Conservation (phyloP, 2,113 vertebrate species). For the Limnothrissa miodon region DNA sequence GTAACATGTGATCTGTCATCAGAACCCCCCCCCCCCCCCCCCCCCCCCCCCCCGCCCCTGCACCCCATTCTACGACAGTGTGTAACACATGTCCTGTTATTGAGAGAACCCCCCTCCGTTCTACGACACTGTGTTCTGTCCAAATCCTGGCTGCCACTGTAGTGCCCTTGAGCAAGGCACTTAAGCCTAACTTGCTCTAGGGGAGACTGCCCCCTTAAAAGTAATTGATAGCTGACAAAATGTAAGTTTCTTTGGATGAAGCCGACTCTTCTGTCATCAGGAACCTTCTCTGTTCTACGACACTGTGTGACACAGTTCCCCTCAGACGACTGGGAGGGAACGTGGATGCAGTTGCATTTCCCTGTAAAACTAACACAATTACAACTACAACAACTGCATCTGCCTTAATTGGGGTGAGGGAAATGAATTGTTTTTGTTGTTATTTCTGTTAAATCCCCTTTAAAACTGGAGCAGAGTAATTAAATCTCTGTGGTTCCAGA, state of each 20-base stretch:
- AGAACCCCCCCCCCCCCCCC: no score
- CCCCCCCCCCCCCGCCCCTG: no score
- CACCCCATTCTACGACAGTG: no score
- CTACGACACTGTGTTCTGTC: no score
- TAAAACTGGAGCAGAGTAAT: conserved; percentile 29
- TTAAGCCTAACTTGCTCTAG: no score
- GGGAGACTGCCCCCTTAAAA: no score
- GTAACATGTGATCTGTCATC: no score
- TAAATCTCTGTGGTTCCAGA: conserved; percentile 28
- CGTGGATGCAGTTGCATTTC: conserved; percentile 12
- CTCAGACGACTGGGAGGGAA: neutral
- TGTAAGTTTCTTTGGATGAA: neutral
- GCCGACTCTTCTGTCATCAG: neutral
- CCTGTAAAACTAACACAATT: conserved; percentile 29
- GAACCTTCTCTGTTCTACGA: neutral
- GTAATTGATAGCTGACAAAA: no score
- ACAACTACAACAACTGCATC: conserved; percentile 25
- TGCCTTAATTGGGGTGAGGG: conserved; percentile 11
- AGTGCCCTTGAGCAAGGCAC: no score
- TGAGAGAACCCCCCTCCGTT: no score
- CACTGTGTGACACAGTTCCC: neutral
- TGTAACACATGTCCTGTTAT: no score
- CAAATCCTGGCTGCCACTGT: no score
- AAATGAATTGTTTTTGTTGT: conserved; percentile 43
- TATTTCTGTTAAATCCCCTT: conserved; percentile 34